Evolutionary conservation across 23 tunicate genomes (phyloP).

Genomic region (Pegea sp.): DNA sequence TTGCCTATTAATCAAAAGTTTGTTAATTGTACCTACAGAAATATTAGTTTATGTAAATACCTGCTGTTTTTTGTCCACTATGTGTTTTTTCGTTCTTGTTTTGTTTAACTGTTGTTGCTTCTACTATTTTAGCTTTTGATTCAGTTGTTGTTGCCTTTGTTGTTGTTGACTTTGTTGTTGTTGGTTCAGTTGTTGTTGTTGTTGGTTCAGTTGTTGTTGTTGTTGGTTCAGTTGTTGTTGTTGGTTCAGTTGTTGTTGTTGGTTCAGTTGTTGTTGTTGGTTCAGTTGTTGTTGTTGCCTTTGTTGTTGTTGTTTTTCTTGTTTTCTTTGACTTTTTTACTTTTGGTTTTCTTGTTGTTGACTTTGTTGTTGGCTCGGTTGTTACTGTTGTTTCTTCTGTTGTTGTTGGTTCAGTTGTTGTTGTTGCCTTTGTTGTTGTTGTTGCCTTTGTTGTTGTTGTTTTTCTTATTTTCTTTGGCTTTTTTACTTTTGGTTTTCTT

Average conservation of each 20-base stretch:
- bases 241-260: no score
- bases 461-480: not conserved
- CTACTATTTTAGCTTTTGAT: not conserved
- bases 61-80: not conserved
- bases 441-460: not conserved
- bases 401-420: not conserved
- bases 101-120: not conserved
- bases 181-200: slow-evolving; percentile 1
- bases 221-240: no score
- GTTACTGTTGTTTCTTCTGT: not conserved
- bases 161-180: not conserved
- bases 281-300: not conserved
- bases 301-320: slow-evolving; percentile 1
- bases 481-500: not conserved
- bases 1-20: no score
- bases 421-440: not conserved
- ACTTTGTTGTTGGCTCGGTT: not conserved
- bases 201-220: not conserved
- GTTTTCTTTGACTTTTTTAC: not conserved
- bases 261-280: no score
- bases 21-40: no score
- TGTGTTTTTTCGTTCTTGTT: not conserved
- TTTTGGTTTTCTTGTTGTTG: not conserved
- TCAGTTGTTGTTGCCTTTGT: slow-evolving; percentile 4
- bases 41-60: not conserved